These are phyloP conservation scores for Menura novaehollandiae DNA, from an alignment of 2,113 vertebrate genomes.

Conservation along the genomic window DNA sequence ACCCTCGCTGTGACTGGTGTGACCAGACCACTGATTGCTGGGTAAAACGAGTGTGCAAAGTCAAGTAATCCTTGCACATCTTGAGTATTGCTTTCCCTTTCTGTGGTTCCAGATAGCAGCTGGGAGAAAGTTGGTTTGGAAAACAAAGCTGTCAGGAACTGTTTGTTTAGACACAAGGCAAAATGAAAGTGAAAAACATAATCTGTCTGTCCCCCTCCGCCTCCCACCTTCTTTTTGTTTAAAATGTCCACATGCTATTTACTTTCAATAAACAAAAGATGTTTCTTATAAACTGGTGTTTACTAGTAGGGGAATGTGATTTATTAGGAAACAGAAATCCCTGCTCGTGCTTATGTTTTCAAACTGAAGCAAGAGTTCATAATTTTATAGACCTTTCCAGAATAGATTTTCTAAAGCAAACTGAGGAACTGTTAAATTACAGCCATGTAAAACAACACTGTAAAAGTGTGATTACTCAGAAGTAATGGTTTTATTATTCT, in stretches of 20 bases:
- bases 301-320: background rate
- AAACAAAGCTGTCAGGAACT: conserved; percentile 57
- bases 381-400: conserved; percentile 46
- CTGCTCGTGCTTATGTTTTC: background rate
- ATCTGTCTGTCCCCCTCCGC: conserved; percentile 27
- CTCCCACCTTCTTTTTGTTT: conserved; percentile 62
- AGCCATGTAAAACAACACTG: background rate
- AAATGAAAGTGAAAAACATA: conserved; percentile 51
- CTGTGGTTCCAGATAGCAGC: conserved; percentile 30
- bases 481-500: conserved; percentile 18
- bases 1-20: background rate
- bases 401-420: conserved; percentile 45
- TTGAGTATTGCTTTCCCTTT: background rate
- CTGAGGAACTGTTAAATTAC: conserved; percentile 19
- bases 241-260: conserved; percentile 22
- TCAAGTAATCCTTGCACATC: background rate
- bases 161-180: conserved; percentile 58
- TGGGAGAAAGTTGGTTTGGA: conserved; percentile 51
- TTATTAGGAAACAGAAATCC: background rate
- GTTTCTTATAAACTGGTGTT: conserved; percentile 29
- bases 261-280: conserved; percentile 53
- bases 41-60: background rate
- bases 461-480: background rate
- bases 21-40: background rate
- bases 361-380: background rate